phyloP scores from a whole-genome alignment of 2,888 invertebrate genomes.

The Xestia sexstrigata region DNA sequence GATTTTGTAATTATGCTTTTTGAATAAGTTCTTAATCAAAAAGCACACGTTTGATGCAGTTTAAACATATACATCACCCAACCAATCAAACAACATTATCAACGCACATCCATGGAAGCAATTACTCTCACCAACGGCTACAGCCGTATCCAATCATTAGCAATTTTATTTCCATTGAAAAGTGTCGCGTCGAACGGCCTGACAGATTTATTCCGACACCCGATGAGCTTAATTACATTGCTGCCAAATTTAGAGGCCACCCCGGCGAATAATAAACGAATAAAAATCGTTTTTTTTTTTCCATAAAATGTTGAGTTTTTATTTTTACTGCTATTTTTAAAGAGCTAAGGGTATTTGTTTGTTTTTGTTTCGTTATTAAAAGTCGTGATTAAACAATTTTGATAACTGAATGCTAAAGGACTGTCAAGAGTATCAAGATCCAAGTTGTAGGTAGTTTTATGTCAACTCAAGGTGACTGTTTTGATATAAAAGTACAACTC shows the following conservation, averaged over 20 bases:
- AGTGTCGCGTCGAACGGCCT: slow-evolving; percentile 58
- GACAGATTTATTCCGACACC: slow-evolving; percentile 65
- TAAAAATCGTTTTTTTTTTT: slow-evolving; percentile 49
- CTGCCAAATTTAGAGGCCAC: slow-evolving; percentile 54
- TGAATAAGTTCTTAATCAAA: too few species aligned
- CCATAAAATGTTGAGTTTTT: slow-evolving; percentile 21
- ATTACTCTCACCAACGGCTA: slow-evolving; percentile 47
- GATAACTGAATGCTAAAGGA: background rate
- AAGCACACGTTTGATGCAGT: too few species aligned
- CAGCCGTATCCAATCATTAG: slow-evolving; percentile 48
- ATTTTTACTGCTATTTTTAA: slow-evolving; percentile 16
- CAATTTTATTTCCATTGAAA: slow-evolving; percentile 61
- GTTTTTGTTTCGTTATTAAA: slow-evolving; percentile 31
- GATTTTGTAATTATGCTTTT: too few species aligned
- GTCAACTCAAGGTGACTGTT: background rate
- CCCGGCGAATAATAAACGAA: slow-evolving; percentile 50
- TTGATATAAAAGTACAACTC: too few species aligned
- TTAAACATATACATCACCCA: background rate
- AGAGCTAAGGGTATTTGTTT: background rate
- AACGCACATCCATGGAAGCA: background rate
- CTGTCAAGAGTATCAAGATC: background rate
- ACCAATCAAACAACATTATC: background rate
- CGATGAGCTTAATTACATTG: slow-evolving; percentile 63
- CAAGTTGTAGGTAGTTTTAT: background rate
- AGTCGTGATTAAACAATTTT: slow-evolving; percentile 3